Evolutionary conservation across 1,140 invertebrate species (phyloP), one percentile per base, ranked within the genome.

Genomic region (Diachasmimorpha longicaudata): DNA sequence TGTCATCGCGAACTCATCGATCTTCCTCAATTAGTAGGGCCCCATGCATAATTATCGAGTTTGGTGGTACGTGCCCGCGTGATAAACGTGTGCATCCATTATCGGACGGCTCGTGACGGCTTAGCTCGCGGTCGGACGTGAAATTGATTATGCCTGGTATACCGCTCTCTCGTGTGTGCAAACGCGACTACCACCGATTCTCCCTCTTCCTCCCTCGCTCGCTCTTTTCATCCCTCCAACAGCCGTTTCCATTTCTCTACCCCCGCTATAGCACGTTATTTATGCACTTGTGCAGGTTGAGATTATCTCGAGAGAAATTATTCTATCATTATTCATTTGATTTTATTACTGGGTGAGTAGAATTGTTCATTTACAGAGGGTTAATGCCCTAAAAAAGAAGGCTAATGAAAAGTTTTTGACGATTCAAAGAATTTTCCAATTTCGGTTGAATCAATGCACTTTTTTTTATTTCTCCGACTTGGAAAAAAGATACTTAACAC

Each of bases 1-100:
- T 71, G 42, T 74, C 74, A 76, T 74, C 75, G 75, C 52, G 73
- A 72, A 63, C 71, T 68, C 78, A 79, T 79, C 78, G 78, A 79
- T 79, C 78, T 79, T 79, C 78, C 72, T 79, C 78, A 79, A 79
- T 79, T 79, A 79, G 78, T 76, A 74, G 67, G 69, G 75, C 75
- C 66, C 66, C 74, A 74, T 76, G 73, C 75, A 76, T 74, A 79
- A 79, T 79, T 79, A 79, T 74, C 70, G 74, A 78, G 74, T 75
- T 72, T 68, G 58, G 46, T 74, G 74, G 71, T 74, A 75, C 74
- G 78, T 79, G 78, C 71, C 69, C 69, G 74, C 72, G 75, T 76
- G 78, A 79, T 76, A 79, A 79, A 74, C 72, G 75, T 79, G 75
- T 76, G 75, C 74, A 79, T 77, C 78, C 75, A 79, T 79, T 79